A percentile compares a stretch with the other conserved stretches of the same genome.
Evolutionary conservation across 2,888 invertebrate species (phyloP).

Genomic region (Omphaloscelis lunosa): DNA sequence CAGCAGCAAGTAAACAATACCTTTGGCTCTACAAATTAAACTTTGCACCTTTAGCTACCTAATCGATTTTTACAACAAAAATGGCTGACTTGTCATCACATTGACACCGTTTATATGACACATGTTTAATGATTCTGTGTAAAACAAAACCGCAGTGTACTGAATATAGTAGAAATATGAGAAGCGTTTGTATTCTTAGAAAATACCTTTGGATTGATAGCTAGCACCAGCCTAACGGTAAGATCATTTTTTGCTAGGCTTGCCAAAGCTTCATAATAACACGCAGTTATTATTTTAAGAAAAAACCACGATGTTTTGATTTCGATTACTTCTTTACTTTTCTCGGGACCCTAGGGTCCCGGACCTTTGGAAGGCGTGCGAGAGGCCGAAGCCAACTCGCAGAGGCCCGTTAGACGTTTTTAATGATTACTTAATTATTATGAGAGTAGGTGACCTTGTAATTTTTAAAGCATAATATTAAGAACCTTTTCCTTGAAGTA

Average conservation of each 20-base stretch:
- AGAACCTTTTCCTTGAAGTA: not conserved
- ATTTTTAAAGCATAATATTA: not conserved
- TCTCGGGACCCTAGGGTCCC: too few species aligned
- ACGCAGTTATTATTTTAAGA: not conserved
- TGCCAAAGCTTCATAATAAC: too few species aligned
- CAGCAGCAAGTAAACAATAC: conserved; percentile 19
- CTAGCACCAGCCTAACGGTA: not conserved
- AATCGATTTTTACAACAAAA: conserved; percentile 17
- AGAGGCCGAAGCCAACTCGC: too few species aligned
- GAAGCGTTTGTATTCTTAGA: conserved; percentile 9
- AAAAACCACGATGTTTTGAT: not conserved
- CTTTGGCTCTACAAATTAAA: conserved; percentile 10
- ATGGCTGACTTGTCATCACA: conserved; percentile 14
- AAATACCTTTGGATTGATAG: not conserved
- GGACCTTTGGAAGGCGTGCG: too few species aligned
- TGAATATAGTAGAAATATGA: conserved; percentile 21
- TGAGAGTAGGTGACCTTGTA: not conserved
- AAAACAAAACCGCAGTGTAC: conserved; percentile 11
- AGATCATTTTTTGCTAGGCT: not conserved
- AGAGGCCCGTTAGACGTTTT: too few species aligned
- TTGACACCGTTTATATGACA: conserved; percentile 38
- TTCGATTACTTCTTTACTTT: too few species aligned
- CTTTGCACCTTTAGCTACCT: conserved; percentile 36
- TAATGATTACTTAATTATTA: not conserved
- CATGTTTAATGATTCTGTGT: conserved; percentile 22